Base-by-base conservation (phyloP, 2,113 vertebrate genomes). In the Chelonoidis abingdonii region DNA sequence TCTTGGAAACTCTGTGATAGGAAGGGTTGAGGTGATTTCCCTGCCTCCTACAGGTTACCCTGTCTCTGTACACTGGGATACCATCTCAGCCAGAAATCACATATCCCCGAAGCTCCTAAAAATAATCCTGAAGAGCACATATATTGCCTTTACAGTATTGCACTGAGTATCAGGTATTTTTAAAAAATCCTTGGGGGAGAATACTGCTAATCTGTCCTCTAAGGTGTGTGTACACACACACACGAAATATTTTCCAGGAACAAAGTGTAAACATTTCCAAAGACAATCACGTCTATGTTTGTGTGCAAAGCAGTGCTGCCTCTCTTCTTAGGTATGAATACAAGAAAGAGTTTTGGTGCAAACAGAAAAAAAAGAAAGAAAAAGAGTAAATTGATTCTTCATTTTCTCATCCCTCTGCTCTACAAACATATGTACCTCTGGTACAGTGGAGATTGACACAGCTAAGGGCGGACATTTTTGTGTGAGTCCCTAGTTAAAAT, bases 401-500 rank as follows among this genome's bases (percentile, higher is more conserved):
- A 38, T 72, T 38, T 72, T n/a, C n/a, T 72, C 65, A 38, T n/a
- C 76, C 38, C 75, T 76, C 19, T 76, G 25, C 65, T 94, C 93
- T 88, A 86, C 79, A 92, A 91, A 59, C 14, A 24, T 14, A 6
- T 4, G 6, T 9, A 80, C 31, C 10, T 24, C 81, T 81, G 57
- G 86, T 41, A 10, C 16, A 50, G 13, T 0, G 1, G 50, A 1
- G 44, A 27, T 91, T 92, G 90, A 91, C 94, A 44, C 57, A 52
- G 57, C 50, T 16, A 5, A n/a, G 86, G 57, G 53, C 88, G 38
- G 25, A 83, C 59, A 2, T 72, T 81, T 53, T 89, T 92, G 31
- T 87, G 75, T 87, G 89, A 87, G 92, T 54, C 56, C 19, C 89
- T 89, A 92, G 88, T 96, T 93, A 87, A 91, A 95, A 85, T 16